These are phyloP conservation scores for Anthopleura xanthogrammica DNA, from an alignment of 92 coral and sea anemone genomes.

Conservation along the genomic window DNA sequence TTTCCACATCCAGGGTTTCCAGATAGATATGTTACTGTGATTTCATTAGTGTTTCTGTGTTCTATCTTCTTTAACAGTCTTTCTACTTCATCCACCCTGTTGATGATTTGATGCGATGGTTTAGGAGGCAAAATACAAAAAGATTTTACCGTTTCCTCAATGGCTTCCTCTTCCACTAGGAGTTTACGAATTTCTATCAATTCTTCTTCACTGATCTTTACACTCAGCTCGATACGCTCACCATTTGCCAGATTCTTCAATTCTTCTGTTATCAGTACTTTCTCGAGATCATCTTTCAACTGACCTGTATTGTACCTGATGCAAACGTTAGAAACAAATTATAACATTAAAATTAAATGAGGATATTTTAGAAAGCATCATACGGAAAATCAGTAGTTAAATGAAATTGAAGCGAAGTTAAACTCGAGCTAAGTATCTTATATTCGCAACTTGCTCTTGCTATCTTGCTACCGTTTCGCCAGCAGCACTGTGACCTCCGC, in stretches of 20 bases:
- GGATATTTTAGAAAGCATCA: no score
- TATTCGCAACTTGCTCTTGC: no score
- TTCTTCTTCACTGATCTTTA: not conserved
- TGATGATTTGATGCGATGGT: slow-evolving; percentile 30
- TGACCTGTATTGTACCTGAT: not conserved
- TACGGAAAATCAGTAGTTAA: no score
- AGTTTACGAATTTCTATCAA: not conserved
- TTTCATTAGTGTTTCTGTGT: not conserved
- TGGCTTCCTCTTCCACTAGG: not conserved
- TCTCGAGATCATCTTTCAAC: not conserved
- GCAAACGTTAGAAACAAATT: no score
- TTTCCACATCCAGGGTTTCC: slow-evolving; percentile 56
- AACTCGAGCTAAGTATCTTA: no score
- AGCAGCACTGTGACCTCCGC: no score
- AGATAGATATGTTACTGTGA: slow-evolving; percentile 29
- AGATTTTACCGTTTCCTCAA: not conserved
- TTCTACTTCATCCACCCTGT: slow-evolving; percentile 15
- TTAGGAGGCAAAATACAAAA: slow-evolving; percentile 29
- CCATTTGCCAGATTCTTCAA: not conserved
- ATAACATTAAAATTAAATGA: no score
- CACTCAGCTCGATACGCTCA: not conserved
- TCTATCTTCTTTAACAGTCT: slow-evolving; percentile 7
- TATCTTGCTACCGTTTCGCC: no score
- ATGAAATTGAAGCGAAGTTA: no score
- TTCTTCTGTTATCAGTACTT: not conserved